Conservation (phyloP, 2,888 invertebrate species). For the Melinopterus prodromus region DNA sequence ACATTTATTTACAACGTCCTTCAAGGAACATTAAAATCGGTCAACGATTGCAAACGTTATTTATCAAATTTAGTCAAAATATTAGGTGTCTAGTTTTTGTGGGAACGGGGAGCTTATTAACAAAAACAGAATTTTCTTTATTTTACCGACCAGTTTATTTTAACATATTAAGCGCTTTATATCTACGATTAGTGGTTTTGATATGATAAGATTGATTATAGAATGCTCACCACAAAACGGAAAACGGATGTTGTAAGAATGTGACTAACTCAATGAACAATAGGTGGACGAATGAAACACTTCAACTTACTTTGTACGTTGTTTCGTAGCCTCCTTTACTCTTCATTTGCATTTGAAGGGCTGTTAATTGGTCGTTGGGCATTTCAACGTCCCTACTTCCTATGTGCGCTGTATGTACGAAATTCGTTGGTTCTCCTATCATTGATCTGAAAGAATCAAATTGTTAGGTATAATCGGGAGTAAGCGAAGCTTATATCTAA, state of each 20-base stretch:
- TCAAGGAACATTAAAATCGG: too few relatives aligned
- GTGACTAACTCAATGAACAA: background rate
- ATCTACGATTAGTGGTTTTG: background rate
- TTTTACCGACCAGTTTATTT: background rate
- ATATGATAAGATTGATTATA: background rate
- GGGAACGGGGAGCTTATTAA: too few relatives aligned
- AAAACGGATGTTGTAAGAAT: background rate
- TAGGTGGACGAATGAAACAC: background rate
- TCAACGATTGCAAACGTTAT: too few relatives aligned
- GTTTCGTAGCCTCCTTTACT: conserved; percentile 93
- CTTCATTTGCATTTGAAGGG: conserved; percentile 93
- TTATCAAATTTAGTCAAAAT: too few relatives aligned
- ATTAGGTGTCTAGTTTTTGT: too few relatives aligned
- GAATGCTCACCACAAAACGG: background rate
- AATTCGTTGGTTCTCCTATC: conserved; percentile 96
- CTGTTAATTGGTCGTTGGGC: conserved; percentile 82
- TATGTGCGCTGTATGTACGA: conserved; percentile 92
- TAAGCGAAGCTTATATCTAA: too few relatives aligned
- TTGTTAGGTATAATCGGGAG: too few relatives aligned
- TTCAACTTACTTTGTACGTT: conserved; percentile 54
- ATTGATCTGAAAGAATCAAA: conserved; percentile 71
- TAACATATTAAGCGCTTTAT: background rate
- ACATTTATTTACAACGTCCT: too few relatives aligned
- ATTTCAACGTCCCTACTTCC: conserved; percentile 90
- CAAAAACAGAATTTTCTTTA: too few relatives aligned